Evolutionary conservation across 2,888 invertebrate genomes (phyloP).

Genomic region (Lasioglossum figueresi): DNA sequence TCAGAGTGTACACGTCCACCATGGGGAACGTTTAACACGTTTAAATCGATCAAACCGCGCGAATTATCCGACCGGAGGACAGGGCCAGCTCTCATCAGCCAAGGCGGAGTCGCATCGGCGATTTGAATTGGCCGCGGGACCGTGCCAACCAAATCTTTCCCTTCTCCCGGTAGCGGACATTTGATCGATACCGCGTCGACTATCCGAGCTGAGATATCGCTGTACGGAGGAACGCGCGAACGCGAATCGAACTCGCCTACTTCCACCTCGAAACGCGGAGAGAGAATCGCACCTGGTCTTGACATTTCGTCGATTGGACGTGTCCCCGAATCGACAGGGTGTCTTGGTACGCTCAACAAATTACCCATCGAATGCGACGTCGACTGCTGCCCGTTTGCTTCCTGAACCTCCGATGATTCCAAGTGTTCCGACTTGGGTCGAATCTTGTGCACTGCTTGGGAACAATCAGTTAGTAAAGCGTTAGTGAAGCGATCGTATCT

Average conservation of each 20-base stretch:
- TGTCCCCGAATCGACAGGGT: constrained; percentile 73
- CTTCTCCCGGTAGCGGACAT: neutral
- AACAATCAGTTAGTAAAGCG: constrained; percentile 64
- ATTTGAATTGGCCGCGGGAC: neutral
- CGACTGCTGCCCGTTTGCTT: constrained; percentile 75
- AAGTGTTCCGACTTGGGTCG: constrained; percentile 82
- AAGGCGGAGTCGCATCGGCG: neutral
- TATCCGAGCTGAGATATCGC: neutral
- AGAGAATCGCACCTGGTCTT: constrained; percentile 47
- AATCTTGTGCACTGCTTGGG: constrained; percentile 79
- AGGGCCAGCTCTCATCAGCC: neutral
- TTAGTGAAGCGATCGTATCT: constrained; percentile 75
- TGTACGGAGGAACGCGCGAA: neutral
- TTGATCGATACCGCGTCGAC: neutral
- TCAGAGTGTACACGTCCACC: neutral
- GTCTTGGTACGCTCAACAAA: constrained; percentile 79
- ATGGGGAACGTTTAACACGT: neutral
- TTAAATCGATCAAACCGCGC: neutral
- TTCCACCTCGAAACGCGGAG: neutral
- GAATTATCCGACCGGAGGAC: neutral
- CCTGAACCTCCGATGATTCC: constrained; percentile 75
- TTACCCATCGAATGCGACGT: constrained; percentile 83
- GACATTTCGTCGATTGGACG: constrained; percentile 79
- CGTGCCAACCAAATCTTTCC: no score
- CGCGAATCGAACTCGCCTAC: neutral